phyloP scores from a whole-genome alignment of 2,888 invertebrate genomes.

The Corythucha ciliata region DNA sequence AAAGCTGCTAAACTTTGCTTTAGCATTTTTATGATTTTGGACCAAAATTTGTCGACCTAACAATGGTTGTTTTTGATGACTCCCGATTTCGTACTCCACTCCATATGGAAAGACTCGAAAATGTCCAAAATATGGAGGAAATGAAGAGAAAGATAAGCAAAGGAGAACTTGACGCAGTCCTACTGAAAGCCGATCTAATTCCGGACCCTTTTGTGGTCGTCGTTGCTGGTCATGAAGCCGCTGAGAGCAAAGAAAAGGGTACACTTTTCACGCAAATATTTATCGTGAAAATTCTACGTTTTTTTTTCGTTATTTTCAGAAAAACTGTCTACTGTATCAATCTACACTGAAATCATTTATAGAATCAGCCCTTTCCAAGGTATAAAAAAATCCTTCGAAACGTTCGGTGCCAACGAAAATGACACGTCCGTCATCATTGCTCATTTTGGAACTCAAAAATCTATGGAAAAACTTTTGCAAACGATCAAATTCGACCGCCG shows the following conservation, averaged over 20 bases:
- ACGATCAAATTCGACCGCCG: no score
- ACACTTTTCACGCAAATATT: constrained; percentile 41
- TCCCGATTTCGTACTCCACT: no score
- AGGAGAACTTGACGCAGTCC: constrained; percentile 51
- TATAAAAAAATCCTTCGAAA: constrained; percentile 56
- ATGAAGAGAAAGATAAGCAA: constrained; percentile 48
- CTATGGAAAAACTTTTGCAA: neutral
- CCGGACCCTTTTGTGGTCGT: constrained; percentile 52
- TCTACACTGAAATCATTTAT: constrained; percentile 58
- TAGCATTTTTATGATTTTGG: no score
- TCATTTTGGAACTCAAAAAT: constrained; percentile 39
- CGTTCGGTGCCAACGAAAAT: constrained; percentile 51
- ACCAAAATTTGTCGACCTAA: no score
- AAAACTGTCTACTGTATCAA: constrained; percentile 50
- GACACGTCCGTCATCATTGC: constrained; percentile 45
- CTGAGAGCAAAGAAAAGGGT: constrained; percentile 44
- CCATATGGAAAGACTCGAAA: constrained; percentile 39
- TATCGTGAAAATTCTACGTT: neutral
- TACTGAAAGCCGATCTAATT: constrained; percentile 53
- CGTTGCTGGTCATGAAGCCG: constrained; percentile 59
- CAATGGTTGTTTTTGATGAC: no score
- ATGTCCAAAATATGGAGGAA: constrained; percentile 50
- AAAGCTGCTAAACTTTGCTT: no score
- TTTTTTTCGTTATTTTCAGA: constrained; percentile 32
- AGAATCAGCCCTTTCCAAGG: constrained; percentile 59